Base-by-base conservation (phyloP, 2,113 vertebrate genomes). In the Paraplagusia blochii region DNA sequence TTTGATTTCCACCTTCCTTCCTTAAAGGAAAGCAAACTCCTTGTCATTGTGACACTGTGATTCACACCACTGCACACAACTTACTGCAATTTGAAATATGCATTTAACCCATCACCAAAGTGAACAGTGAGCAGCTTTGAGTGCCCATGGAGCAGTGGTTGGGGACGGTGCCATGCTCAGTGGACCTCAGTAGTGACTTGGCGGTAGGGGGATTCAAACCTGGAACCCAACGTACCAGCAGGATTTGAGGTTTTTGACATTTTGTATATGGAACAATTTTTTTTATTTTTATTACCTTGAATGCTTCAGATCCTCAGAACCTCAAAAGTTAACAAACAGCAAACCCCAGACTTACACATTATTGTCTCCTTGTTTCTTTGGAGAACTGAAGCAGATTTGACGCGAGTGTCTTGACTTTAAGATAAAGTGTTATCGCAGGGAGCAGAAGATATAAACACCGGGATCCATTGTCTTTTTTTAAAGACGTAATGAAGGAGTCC, bases 401-500 rank as follows among this genome's bases (percentile, higher is more conserved):
- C 69, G 40, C 44, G 70, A 77, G 52, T 70, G 49, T 40, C 39
- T 67, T 54, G 47, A 67, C 61, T 70, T 40, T 60, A 18, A 57
- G 48, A 73, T 67, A 52, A 66, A 59, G 40, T 42, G 54, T 63
- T 60, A 61, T 68, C 22, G 61, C 35, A 40, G 57, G 58, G 66
- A 75, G 55, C 66, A 59, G 29, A 50, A 42, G 56, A 51, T 75
- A 62, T 69, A 74, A 74, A 70, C 72, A 72, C 69, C 56, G 51
- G 63, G 69, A 77, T 76, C 58, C 48, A 33, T 53, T 50, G 42
- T 56, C 29, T 0, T 36, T 43, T 74, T 66, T 64, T 48, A 65
- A 72, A 76, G 61, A 67, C 50, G 12, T 68, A 83, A 72, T 69
- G 36, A 79, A 77, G 52, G 71, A 78, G 54, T 55, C 72, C 55